Conservation (phyloP, 2,113 vertebrate species). For the Tinamus guttatus region DNA sequence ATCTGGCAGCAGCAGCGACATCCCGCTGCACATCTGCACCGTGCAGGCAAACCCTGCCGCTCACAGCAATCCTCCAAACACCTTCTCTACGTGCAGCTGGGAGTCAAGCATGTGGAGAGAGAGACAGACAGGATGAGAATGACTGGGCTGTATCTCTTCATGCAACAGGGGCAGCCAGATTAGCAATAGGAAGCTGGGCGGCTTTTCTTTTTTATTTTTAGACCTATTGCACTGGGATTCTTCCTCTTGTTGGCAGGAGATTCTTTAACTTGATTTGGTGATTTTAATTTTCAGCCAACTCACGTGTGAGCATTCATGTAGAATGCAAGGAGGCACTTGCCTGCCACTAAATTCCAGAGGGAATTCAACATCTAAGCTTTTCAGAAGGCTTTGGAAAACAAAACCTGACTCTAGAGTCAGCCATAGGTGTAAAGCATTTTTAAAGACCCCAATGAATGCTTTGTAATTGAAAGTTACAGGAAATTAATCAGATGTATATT, state of each 20-base stretch:
- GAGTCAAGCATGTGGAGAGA: fast-evolving
- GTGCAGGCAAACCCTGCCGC: fast-evolving
- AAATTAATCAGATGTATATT: neutral
- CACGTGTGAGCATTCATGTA: neutral
- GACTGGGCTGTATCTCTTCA: fast-evolving
- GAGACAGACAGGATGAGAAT: neutral
- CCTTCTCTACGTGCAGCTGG: neutral
- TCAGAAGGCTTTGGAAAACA: neutral
- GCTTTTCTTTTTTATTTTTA: fast-evolving
- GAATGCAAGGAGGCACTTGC: neutral
- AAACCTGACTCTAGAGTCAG: neutral
- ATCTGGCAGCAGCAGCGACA: neutral
- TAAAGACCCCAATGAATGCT: neutral
- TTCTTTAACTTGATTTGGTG: neutral
- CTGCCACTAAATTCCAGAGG: fast-evolving
- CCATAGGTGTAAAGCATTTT: neutral
- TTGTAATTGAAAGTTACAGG: neutral
- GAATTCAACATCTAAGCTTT: neutral
- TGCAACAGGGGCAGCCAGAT: neutral
- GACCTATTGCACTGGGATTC: neutral
- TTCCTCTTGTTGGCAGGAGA: neutral
- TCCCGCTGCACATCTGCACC: neutral
- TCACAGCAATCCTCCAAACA: neutral
- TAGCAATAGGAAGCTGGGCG: neutral
- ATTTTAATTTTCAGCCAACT: neutral